Conservation (phyloP, 2,113 vertebrate species). For the Eubucco bourcierii region DNA sequence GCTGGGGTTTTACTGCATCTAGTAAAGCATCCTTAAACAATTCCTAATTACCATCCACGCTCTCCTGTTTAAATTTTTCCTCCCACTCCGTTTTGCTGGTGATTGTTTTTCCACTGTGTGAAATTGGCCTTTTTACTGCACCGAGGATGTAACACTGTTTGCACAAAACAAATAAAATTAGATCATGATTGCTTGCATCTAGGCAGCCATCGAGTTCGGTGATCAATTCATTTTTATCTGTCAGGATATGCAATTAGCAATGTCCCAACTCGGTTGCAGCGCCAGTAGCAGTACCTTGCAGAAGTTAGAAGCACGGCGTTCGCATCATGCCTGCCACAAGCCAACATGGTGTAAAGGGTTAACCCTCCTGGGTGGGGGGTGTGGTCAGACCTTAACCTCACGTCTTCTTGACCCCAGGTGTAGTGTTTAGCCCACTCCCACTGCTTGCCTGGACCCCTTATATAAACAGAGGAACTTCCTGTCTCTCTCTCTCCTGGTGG, state of each 20-base stretch:
- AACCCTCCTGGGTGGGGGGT: no score
- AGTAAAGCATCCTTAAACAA: slow-evolving; percentile 47
- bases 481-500: no score
- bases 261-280: not conserved
- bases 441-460: no score
- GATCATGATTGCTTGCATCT: slow-evolving; percentile 17
- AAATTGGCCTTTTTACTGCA: slow-evolving; percentile 21
- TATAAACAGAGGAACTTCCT: no score
- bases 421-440: no score
- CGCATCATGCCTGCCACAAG: not conserved
- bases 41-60: slow-evolving; percentile 44
- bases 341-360: no score
- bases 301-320: not conserved
- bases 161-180: slow-evolving; percentile 43
- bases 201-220: not conserved
- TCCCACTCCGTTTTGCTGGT: slow-evolving; percentile 33
- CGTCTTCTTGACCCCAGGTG: no score
- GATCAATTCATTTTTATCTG: slow-evolving; percentile 18
- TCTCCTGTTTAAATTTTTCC: slow-evolving; percentile 34
- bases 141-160: slow-evolving; percentile 4
- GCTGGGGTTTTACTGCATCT: not conserved
- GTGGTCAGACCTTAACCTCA: no score
- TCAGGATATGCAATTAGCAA: not conserved
- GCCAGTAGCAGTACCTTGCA: not conserved
- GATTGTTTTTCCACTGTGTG: slow-evolving; percentile 29